phyloP scores from a whole-genome alignment of 2,113 vertebrate genomes.

The Epinephelus lanceolatus region DNA sequence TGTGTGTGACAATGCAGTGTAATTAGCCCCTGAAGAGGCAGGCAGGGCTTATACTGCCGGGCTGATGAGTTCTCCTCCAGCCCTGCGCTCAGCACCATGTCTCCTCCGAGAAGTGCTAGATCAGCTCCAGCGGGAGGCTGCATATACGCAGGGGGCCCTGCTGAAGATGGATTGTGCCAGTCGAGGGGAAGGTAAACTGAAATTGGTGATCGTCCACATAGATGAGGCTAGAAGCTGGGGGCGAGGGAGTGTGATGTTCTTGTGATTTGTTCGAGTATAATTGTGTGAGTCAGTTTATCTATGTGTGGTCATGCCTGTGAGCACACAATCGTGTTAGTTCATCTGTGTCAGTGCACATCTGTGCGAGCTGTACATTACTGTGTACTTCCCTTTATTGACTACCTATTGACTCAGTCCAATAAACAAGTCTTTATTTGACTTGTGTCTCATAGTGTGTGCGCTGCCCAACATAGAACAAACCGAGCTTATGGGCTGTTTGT shows the following conservation, averaged over 20 bases:
- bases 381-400: conserved; percentile 51
- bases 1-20: conserved; percentile 46
- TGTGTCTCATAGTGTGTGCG: conserved; percentile 4
- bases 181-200: conserved; percentile 71
- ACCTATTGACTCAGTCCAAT: conserved; percentile 39
- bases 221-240: conserved; percentile 25
- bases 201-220: conserved; percentile 62
- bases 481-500: conserved; percentile 18
- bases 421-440: conserved; percentile 63
- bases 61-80: conserved; percentile 56
- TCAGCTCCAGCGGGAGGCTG: conserved; percentile 74
- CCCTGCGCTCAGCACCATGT: conserved; percentile 48
- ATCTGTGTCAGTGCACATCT: conserved; percentile 24
- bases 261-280: conserved; percentile 15
- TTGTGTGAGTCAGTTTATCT: conserved; percentile 11
- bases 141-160: conserved; percentile 29
- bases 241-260: conserved; percentile 24
- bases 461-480: conserved; percentile 16
- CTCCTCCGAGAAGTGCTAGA: conserved; percentile 72
- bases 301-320: background rate
- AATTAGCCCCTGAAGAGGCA: conserved; percentile 64
- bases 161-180: conserved; percentile 71
- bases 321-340: background rate
- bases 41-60: conserved; percentile 30
- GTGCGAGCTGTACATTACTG: conserved; percentile 19